Evolutionary conservation across 2,797 vertebrate genomes (phyloP).

Genomic region (Xerus rutilus): DNA sequence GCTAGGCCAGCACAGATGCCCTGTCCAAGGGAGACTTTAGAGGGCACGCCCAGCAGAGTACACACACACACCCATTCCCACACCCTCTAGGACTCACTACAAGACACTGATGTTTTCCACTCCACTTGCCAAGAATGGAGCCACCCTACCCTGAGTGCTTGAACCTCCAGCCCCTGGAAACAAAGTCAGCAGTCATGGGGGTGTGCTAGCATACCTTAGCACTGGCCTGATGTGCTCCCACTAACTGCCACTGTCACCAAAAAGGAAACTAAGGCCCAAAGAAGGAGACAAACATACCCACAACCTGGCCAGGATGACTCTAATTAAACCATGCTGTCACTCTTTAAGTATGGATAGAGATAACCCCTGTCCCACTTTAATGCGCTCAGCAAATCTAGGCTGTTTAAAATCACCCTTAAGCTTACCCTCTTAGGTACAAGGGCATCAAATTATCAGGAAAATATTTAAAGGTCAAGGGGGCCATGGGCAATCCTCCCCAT

Average conservation of each 20-base stretch:
- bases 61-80: conserved; percentile 35
- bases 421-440: neutral
- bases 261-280: neutral
- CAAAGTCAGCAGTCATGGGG: conserved; percentile 71
- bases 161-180: conserved; percentile 68
- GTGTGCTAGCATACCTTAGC: neutral
- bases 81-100: conserved; percentile 37
- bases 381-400: neutral
- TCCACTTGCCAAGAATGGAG: conserved; percentile 77
- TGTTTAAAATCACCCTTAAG: neutral
- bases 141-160: conserved; percentile 57
- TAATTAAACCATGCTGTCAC: neutral
- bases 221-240: neutral
- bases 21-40: conserved; percentile 47
- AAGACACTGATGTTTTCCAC: conserved; percentile 80
- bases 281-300: neutral
- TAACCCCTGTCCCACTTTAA: neutral
- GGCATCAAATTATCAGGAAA: conserved; percentile 12
- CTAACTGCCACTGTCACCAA: neutral
- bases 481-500: neutral
- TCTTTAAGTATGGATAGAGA: neutral
- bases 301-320: neutral
- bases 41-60: conserved; percentile 34
- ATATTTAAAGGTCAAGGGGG: neutral
- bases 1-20: neutral